phyloP scores from a whole-genome alignment of 2,888 invertebrate species.

The Micoletzkya japonica region DNA sequence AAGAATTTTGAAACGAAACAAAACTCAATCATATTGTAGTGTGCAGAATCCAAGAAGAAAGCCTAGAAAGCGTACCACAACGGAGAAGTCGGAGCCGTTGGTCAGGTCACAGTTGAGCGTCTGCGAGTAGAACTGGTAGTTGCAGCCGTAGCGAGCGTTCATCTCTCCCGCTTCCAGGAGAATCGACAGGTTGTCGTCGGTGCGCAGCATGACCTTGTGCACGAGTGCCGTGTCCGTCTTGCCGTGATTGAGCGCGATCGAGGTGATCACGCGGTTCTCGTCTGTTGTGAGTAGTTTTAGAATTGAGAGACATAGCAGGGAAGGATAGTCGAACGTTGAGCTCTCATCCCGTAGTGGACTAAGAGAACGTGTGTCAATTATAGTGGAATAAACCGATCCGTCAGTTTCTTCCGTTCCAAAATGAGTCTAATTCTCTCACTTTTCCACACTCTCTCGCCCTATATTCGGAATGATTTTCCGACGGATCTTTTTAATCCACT shows the following conservation, averaged over 20 bases:
- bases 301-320: background rate
- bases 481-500: no score
- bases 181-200: constrained; percentile 1
- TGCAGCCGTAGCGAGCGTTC: background rate
- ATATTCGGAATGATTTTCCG: no score
- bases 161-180: constrained; percentile 8
- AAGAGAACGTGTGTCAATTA: no score
- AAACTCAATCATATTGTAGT: background rate
- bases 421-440: no score
- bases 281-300: background rate
- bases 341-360: background rate
- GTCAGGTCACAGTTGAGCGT: constrained; percentile 42
- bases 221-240: background rate
- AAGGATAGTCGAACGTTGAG: no score
- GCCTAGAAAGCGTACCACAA: constrained; percentile 6
- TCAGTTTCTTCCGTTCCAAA: no score
- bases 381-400: no score
- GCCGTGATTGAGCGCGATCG: constrained; percentile 1
- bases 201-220: constrained; percentile 8
- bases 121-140: constrained; percentile 49
- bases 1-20: background rate
- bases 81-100: constrained; percentile 9
- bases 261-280: constrained; percentile 10
- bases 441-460: no score
- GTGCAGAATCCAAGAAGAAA: background rate